phyloP scores from a whole-genome alignment of 2,113 vertebrate genomes.

The Periophthalmus modestus region DNA sequence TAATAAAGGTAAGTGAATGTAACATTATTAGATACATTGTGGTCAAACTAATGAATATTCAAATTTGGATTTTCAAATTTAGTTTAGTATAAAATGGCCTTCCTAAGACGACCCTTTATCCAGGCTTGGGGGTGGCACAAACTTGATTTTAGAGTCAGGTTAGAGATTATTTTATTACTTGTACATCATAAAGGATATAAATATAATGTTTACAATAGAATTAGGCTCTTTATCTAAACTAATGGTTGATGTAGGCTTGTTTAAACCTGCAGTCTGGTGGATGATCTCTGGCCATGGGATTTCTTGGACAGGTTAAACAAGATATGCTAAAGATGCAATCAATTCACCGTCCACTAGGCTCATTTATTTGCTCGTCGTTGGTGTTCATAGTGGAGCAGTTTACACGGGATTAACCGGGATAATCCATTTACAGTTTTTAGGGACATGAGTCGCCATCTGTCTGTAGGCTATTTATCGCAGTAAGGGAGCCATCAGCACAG shows the following conservation, averaged over 20 bases:
- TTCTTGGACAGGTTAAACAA: background rate
- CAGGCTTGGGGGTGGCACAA: background rate
- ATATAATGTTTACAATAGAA: background rate
- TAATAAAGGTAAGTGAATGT: conserved; percentile 58
- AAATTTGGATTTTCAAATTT: background rate
- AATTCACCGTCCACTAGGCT: conserved; percentile 19
- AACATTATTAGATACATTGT: conserved; percentile 11
- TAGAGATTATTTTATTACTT: too few relatives aligned
- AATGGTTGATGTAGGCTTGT: background rate
- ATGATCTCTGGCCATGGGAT: background rate
- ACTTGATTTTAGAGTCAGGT: background rate
- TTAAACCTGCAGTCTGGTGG: background rate
- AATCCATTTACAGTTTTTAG: conserved; percentile 78
- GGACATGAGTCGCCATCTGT: conserved; percentile 80
- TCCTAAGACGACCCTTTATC: background rate
- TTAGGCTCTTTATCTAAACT: background rate
- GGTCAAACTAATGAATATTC: background rate
- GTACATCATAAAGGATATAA: background rate
- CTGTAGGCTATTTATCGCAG: conserved; percentile 56
- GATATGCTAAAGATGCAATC: conserved; percentile 1
- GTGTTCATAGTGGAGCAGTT: conserved; percentile 68
- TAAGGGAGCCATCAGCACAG: conserved; percentile 44
- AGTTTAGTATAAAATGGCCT: background rate
- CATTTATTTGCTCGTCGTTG: conserved; percentile 21
- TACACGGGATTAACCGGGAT: conserved; percentile 77